A percentile compares a stretch with the other conserved stretches of the same genome.
Evolutionary conservation across 2,888 invertebrate genomes (phyloP).

Genomic region (Epinotia nisella): DNA sequence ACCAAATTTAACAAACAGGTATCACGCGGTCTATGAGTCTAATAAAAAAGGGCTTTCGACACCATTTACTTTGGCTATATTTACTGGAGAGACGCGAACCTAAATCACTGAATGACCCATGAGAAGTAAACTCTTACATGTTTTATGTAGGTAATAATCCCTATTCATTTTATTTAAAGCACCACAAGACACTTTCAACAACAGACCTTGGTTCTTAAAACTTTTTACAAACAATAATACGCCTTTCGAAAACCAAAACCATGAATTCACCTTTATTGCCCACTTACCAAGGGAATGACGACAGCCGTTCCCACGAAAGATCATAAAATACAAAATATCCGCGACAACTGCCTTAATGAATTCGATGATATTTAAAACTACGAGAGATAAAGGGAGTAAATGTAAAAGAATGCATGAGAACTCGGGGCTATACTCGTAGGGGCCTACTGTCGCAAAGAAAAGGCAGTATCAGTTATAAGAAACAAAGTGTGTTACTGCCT

Average conservation of each 20-base stretch:
- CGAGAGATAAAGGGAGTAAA: slow-evolving; percentile 19
- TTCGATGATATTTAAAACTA: slow-evolving; percentile 40
- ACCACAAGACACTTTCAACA: slow-evolving; percentile 18
- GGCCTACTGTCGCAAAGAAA: not conserved
- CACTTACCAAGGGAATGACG: slow-evolving; percentile 42
- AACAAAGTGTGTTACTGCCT: not conserved
- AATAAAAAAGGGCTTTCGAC: no score
- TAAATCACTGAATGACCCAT: no score
- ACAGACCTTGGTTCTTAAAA: slow-evolving; percentile 33
- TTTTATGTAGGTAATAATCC: not conserved
- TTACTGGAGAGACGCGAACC: no score
- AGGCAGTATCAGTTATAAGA: not conserved
- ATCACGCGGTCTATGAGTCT: no score
- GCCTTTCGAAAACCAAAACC: slow-evolving; percentile 38
- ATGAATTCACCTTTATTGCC: slow-evolving; percentile 44
- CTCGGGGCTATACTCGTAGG: slow-evolving; percentile 7
- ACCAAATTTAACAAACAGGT: no score
- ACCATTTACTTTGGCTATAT: no score
- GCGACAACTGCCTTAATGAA: slow-evolving; percentile 41
- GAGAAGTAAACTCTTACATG: no score
- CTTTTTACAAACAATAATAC: slow-evolving; percentile 35
- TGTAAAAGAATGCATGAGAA: slow-evolving; percentile 6
- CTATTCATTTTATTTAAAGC: not conserved
- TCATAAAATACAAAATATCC: slow-evolving; percentile 41
- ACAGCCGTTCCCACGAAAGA: slow-evolving; percentile 34